Percentiles rank a stretch among this genome's conserved stretches.
Conservation (phyloP, 1,140 invertebrate species). For the Trachelipus rathkii region DNA sequence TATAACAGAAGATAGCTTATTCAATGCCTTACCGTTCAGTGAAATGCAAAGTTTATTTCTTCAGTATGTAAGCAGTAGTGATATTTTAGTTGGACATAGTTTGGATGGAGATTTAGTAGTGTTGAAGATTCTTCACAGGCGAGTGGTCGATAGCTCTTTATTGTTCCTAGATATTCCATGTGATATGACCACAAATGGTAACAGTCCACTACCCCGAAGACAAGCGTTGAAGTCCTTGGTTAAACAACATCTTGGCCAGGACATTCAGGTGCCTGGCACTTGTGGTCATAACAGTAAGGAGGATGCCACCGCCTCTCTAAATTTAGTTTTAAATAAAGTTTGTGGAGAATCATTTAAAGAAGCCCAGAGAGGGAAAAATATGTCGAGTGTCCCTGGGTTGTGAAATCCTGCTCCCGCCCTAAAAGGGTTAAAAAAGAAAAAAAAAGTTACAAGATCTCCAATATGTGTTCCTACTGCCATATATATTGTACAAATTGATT, state of each 20-base stretch:
- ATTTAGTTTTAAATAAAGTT: background rate
- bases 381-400: too few species aligned
- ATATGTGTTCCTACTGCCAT: too few species aligned
- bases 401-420: too few species aligned
- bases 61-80: background rate
- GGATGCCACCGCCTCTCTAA: slow-evolving; percentile 7
- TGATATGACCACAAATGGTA: background rate
- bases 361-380: too few species aligned
- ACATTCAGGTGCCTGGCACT: background rate
- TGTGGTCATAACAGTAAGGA: background rate
- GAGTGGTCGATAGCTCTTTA: slow-evolving; percentile 4
- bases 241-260: slow-evolving; percentile 1
- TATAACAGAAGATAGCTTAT: background rate
- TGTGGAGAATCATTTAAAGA: background rate
- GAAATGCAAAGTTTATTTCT: background rate
- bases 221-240: background rate
- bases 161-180: background rate
- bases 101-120: slow-evolving; percentile 16
- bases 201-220: background rate
- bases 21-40: background rate
- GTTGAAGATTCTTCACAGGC: slow-evolving; percentile 10
- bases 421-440: too few species aligned
- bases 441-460: too few species aligned
- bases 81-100: slow-evolving; percentile 16
- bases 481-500: too few species aligned